Percentiles rank a stretch among this genome's conserved stretches.
Conservation (phyloP, 1,140 invertebrate species). For the Habropoda laboriosa region DNA sequence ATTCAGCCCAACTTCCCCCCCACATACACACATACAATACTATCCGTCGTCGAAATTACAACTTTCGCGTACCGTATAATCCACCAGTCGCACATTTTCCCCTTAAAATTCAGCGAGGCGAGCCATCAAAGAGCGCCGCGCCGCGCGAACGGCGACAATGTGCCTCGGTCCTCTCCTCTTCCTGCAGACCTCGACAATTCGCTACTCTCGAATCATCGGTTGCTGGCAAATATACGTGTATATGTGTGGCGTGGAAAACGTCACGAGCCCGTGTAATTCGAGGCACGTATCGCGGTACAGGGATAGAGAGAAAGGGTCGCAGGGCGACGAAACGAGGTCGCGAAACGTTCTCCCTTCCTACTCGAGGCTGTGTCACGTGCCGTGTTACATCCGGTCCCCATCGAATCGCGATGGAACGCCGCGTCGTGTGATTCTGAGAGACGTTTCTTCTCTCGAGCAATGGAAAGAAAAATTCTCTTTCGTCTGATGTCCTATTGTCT, state of each 20-base stretch:
- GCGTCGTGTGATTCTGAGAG: slow-evolving; percentile 33
- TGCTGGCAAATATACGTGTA: too few relatives aligned
- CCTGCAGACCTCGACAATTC: background rate
- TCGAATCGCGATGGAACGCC: slow-evolving; percentile 26
- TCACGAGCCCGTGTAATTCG: slow-evolving; percentile 42
- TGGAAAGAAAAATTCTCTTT: background rate
- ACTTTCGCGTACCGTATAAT: background rate
- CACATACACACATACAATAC: too few relatives aligned
- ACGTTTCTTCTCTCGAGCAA: background rate
- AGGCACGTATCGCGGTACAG: slow-evolving; percentile 51
- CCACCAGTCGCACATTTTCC: background rate
- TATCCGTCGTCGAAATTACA: background rate
- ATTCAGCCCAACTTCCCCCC: background rate
- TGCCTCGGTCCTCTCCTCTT: too few relatives aligned
- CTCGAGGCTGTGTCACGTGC: slow-evolving; percentile 28
- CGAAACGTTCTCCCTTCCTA: slow-evolving; percentile 31
- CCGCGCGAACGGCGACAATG: background rate
- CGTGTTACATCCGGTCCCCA: slow-evolving; percentile 42
- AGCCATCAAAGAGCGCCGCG: background rate
- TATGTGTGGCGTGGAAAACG: too few relatives aligned
- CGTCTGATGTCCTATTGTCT: too few relatives aligned
- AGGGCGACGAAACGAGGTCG: slow-evolving; percentile 47
- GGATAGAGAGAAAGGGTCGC: slow-evolving; percentile 49
- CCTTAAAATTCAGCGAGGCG: slow-evolving; percentile 1
- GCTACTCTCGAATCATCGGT: background rate